Percentiles rank a stretch among this genome's conserved stretches.
phyloP scores from a whole-genome alignment of 2,797 vertebrate species.

The Nasua narica region DNA sequence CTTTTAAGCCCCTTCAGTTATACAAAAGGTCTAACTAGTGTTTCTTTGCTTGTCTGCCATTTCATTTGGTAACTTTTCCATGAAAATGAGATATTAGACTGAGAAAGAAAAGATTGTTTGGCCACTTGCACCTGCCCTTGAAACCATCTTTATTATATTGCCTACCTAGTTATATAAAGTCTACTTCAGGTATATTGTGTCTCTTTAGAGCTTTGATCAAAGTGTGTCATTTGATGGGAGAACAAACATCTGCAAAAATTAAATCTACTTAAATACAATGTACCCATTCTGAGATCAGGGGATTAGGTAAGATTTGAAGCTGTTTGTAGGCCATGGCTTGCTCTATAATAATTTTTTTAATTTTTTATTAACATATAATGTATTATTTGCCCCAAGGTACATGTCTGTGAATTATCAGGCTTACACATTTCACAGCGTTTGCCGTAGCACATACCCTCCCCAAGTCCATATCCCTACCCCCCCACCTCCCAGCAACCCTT shows the following conservation, averaged over 20 bases:
- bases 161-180: neutral
- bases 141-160: neutral
- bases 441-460: too few relatives aligned
- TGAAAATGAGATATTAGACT: neutral
- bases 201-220: conserved; percentile 20
- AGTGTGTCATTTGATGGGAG: neutral
- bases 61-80: neutral
- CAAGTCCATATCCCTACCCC: too few relatives aligned
- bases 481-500: too few relatives aligned
- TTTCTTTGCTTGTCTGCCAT: neutral
- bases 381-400: too few relatives aligned
- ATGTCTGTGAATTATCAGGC: too few relatives aligned
- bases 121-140: neutral
- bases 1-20: neutral
- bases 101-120: neutral
- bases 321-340: neutral
- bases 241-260: neutral
- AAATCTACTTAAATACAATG: neutral
- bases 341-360: conserved; percentile 17
- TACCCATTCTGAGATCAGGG: neutral
- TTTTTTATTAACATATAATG: too few relatives aligned
- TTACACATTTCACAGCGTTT: too few relatives aligned
- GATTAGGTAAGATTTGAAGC: neutral
- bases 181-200: neutral
- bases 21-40: too few relatives aligned